phyloP scores from a whole-genome alignment of 2,888 invertebrate species.

The Campopleginae sp. region DNA sequence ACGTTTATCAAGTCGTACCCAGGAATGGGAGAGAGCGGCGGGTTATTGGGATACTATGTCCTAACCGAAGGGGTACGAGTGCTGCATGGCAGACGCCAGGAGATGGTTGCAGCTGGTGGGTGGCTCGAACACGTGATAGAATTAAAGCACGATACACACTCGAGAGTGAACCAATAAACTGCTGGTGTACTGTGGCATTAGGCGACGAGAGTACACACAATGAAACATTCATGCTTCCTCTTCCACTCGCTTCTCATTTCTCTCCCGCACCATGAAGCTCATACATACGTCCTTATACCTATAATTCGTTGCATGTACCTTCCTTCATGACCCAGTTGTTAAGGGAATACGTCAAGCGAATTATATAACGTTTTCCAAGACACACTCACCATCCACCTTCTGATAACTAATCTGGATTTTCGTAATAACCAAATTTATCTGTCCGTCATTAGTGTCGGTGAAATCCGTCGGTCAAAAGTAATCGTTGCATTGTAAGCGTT shows the following conservation, averaged over 20 bases:
- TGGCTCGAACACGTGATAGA: slow-evolving; percentile 68
- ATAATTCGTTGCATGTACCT: slow-evolving; percentile 26
- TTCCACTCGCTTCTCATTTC: neutral
- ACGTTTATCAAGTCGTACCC: slow-evolving; percentile 1
- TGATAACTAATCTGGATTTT: neutral
- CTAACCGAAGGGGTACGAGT: slow-evolving; percentile 12
- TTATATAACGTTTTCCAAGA: slow-evolving; percentile 69
- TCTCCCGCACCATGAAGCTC: slow-evolving; percentile 2
- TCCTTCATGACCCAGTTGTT: slow-evolving; percentile 68
- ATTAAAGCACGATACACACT: slow-evolving; percentile 73
- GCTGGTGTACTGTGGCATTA: slow-evolving; percentile 69
- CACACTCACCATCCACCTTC: neutral
- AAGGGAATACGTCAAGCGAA: slow-evolving; percentile 72
- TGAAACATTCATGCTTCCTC: slow-evolving; percentile 76
- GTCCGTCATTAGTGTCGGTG: too few species aligned
- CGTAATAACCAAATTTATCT: too few species aligned
- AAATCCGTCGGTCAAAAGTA: too few species aligned
- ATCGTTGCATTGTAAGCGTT: too few species aligned
- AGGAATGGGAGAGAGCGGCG: slow-evolving; percentile 37
- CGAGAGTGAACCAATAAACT: slow-evolving; percentile 73
- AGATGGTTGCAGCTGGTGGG: slow-evolving; percentile 44
- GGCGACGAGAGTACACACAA: slow-evolving; percentile 69
- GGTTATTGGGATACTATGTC: slow-evolving; percentile 45
- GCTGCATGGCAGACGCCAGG: neutral
- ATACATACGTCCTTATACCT: slow-evolving; percentile 11